Base-by-base conservation (phyloP, 2,113 vertebrate species). In the Halichoeres trimaculatus region DNA sequence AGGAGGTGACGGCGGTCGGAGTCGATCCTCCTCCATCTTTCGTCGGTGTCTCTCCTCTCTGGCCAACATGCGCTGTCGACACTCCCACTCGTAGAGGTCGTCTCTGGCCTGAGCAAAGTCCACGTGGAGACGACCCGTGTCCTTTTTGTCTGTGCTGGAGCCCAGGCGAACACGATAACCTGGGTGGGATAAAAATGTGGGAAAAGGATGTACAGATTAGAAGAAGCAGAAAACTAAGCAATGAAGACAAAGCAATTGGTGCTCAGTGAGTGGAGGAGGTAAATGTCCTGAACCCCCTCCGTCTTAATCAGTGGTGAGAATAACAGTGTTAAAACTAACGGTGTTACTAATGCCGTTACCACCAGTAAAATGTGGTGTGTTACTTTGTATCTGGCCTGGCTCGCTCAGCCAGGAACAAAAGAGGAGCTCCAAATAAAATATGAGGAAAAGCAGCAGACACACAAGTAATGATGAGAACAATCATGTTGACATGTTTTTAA, bases 31-130 rank as follows among this genome's bases (percentile, higher is more conserved):
- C 30, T 96, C 95, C 84, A 98, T 91, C 54, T 95, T 92, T 45
- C 96, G 91, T 43, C 97, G 95, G 78, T 98, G 97, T 8, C 97
- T 92, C 81, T 99, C 97, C 89, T 99, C 96, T 2, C 97, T 87
- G 8, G 97, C 97, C 83, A 98, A 76, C 96, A 97, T 96, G 19
- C 97, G 95, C 92, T 99, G 97, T 83, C 89, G 94, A 84, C 97
- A 99, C 60, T 99, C 97, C 97, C 97, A 99, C 88, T 99, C 96
- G 0, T 98, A 99, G n/a, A 98, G 93, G 67, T 99, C 97, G 0
- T 99, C 97, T 74, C 97, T 92, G 16, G 97, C 97, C 90, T 98
- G 96, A 0, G 97, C 97, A 12, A 97, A 99, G 88, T 99, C 97
- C 86, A 99, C 97, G 0, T 99, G 97, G 65, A 99, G 95, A 1